phyloP scores from a whole-genome alignment of 2,797 vertebrate genomes.

The Hephaestus fuliginosus region DNA sequence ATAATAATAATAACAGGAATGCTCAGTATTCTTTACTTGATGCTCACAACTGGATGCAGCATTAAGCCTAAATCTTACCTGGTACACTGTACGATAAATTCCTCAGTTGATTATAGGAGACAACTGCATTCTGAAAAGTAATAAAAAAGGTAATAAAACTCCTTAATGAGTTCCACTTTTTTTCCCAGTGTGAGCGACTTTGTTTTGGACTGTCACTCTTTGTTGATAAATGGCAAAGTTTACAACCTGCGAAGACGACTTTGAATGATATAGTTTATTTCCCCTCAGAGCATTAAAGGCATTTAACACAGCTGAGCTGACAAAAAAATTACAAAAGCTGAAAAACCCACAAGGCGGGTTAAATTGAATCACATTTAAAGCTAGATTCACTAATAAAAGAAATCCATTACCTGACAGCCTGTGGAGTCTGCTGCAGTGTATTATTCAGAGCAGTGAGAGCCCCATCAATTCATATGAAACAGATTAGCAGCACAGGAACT shows the following conservation, averaged over 20 bases:
- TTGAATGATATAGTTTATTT: constrained; percentile 7
- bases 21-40: constrained; percentile 23
- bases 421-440: constrained; percentile 54
- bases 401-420: constrained; percentile 63
- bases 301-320: constrained; percentile 29
- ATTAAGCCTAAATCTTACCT: constrained; percentile 18
- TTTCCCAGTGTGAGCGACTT: constrained; percentile 28
- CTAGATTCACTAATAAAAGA: constrained; percentile 59
- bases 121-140: constrained; percentile 57
- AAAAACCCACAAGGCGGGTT: constrained; percentile 31
- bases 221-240: constrained; percentile 41
- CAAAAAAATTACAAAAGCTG: constrained; percentile 23
- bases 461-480: constrained; percentile 56
- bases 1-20: constrained; percentile 2
- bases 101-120: constrained; percentile 41
- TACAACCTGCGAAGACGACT: constrained; percentile 25
- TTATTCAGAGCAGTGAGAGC: constrained; percentile 56
- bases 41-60: constrained; percentile 24
- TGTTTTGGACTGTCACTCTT: constrained; percentile 40
- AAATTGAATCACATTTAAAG: constrained; percentile 59
- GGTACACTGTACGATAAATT: constrained; percentile 35
- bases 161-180: constrained; percentile 57
- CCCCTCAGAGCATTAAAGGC: not conserved
- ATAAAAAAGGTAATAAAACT: constrained; percentile 68
- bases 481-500: constrained; percentile 65